phyloP scores from a whole-genome alignment of 2,113 vertebrate genomes.

The Naja naja region DNA sequence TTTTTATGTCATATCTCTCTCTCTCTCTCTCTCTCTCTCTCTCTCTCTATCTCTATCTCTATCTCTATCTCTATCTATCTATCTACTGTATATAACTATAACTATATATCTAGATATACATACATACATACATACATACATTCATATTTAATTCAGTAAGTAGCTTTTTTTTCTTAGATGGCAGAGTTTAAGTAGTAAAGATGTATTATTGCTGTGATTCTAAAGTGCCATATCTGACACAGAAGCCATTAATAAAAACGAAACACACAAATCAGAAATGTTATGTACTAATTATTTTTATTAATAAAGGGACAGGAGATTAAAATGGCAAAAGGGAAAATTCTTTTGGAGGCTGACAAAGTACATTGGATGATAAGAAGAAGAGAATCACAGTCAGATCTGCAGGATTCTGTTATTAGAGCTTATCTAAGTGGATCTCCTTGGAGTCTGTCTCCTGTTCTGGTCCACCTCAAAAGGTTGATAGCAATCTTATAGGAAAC shows the following conservation, averaged over 20 bases:
- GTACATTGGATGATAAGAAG: background rate
- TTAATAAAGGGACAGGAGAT: background rate
- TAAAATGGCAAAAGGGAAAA: background rate
- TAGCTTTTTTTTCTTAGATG: background rate
- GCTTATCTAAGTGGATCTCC: background rate
- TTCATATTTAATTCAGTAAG: background rate
- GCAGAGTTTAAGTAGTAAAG: background rate
- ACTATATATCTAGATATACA: too few species aligned
- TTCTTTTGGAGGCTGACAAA: background rate
- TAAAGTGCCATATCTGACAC: background rate
- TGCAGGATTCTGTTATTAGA: background rate
- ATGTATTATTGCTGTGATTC: background rate
- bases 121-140: too few species aligned
- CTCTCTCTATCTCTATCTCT: too few species aligned
- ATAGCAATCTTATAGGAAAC: background rate
- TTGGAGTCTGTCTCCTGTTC: too few species aligned
- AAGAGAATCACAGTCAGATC: background rate
- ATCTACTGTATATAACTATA: too few species aligned
- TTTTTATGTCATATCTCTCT: background rate
- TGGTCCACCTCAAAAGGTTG: background rate
- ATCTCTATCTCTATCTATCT: too few species aligned
- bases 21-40: too few species aligned
- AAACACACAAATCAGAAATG: background rate
- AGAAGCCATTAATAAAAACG: background rate
- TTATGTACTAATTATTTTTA: constrained; percentile 2